Base-by-base conservation (phyloP, 2,888 invertebrate species). In the Gastrophysa polygoni region DNA sequence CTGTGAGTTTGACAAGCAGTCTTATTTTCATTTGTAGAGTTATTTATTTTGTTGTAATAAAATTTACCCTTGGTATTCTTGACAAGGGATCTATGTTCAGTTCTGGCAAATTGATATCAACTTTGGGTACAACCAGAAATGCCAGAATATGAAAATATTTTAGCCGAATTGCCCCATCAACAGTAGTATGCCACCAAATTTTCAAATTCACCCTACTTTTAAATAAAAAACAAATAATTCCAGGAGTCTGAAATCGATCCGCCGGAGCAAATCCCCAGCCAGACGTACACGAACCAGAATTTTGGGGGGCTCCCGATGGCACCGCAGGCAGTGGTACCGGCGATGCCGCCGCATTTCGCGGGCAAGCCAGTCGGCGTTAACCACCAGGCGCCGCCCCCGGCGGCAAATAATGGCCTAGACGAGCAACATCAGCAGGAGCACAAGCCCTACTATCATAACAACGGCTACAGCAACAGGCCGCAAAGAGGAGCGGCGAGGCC, bases 251-350 rank as follows among this genome's bases (percentile, higher is more conserved):
- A 95, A 82, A 85, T 93, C 68, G 93, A 93, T 79, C 89, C 90
- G 91, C 82, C 82, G 46, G 86, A 85, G 69, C 82, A 82, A 38
- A 93, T 94, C 76, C 91, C 92, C 20, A 88, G 91, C 24, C 92
- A 93, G 82, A 93, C 93, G 47, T 94, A 91, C 81, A 93, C 93
- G 58, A 94, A 94, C 82, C 93, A 92, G 78, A 91, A 88, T 77
- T 93, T 89, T 79, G 82, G 85, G 43, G 82, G 84, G 43, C 58
- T 58, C 2, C 70, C 83, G 69, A n/a, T n/a, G n/a, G n/a, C n/a
- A n/a, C 84, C 85, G 18, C 85, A 85, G 1, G 85, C 85, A 16
- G 85, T 85, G 10, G 85, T 86, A 70, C 86, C 85, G n/a, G n/a
- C n/a, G 2, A 81, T 86, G 78, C 85, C 87, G 59, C 86, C 86